These are phyloP conservation scores for Pissodes strobi DNA, from an alignment of 1,140 invertebrate genomes.

Conservation along the genomic window DNA sequence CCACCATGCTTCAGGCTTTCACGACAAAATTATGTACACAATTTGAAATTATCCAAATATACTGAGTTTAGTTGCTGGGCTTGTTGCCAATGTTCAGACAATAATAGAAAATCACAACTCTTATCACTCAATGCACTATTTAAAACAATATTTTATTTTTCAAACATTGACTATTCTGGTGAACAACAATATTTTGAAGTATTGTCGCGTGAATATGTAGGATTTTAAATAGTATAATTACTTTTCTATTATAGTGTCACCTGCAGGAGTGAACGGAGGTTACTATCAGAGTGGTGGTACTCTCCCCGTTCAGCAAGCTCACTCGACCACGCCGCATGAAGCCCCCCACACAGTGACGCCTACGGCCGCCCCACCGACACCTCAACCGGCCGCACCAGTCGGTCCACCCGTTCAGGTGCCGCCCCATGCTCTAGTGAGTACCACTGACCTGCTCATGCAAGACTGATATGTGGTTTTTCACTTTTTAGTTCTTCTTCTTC, in stretches of 20 bases:
- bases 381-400: constrained; percentile 55
- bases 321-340: constrained; percentile 76
- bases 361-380: constrained; percentile 58
- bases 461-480: constrained; percentile 31
- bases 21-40: no score
- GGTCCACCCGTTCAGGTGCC: constrained; percentile 51
- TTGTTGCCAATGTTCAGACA: no score
- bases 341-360: constrained; percentile 61
- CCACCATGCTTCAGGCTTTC: no score
- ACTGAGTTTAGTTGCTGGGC: no score
- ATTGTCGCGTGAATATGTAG: no score
- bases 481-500: constrained; percentile 7
- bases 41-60: no score
- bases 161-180: no score
- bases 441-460: constrained; percentile 18
- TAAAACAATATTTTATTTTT: no score
- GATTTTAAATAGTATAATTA: no score
- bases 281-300: constrained; percentile 71
- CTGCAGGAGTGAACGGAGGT: constrained; percentile 71
- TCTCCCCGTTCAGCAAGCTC: constrained; percentile 73
- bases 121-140: no score
- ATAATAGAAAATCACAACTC: no score
- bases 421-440: constrained; percentile 54
- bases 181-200: no score
- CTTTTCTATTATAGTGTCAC: constrained; percentile 53